Evolutionary conservation across 2,113 vertebrate species (phyloP), one percentile per base, ranked within the genome.

Genomic region (Pampusana beccarii): DNA sequence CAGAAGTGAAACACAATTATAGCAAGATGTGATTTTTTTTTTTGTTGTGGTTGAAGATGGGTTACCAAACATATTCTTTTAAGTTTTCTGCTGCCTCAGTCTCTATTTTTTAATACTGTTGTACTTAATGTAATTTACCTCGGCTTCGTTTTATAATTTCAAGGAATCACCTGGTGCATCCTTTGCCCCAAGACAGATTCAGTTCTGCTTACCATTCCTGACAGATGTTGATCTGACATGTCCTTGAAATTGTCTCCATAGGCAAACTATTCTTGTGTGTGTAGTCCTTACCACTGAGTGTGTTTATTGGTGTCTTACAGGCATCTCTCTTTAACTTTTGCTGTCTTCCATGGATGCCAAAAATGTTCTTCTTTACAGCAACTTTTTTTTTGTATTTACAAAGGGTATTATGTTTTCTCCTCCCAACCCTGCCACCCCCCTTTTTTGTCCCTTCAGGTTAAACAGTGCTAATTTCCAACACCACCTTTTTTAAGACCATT

Each of bases 371-470:
- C 69, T 74, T 71, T 40, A 51, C 20, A 67, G 46, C 9, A 77
- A 23, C 9, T 16, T 23, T 17, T 64, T 28, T 69, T 42, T 44
- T 14, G 3, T 81, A 50, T 38, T 75, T 74, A 51, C 18, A 21
- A 92, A 72, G 7, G 42, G 14, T 17, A 12, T 44, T 71, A 17
- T 19, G 12, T 60, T 80, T 42, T 58, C 4, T 24, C 17, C 13
- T 9, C 9, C 4, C 2, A 3, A 2, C 4, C 21, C 2, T 4
- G 5, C 5, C 14, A 3, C 4, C 12, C 4, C 3, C 3, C 2
- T 9, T 17, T 16, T 66, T 23, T 11, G 10, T 34, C 13, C 29
- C 17, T 5, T 6, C 36, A 28, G 29, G n/a, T 48, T 70, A 58
- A 69, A 29, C 6, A 18, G 6, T 54, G 21, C 26, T 65, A 2